Evolutionary conservation across 2,797 vertebrate genomes (phyloP), one percentile per base, ranked within the genome.

Genomic region (Sphenopsis melanotis): DNA sequence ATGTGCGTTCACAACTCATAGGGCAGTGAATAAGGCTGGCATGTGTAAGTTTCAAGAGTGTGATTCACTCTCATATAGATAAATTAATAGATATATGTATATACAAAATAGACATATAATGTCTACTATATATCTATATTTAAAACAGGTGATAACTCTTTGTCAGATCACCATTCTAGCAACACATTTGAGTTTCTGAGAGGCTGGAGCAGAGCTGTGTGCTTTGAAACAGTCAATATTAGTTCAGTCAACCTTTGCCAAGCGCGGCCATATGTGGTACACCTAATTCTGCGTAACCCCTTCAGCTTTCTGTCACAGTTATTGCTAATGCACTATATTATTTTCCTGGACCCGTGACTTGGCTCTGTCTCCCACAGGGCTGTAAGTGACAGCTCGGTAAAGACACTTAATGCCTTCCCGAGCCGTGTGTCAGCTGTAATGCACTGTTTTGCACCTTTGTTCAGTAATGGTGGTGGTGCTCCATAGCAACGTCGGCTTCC

Each of bases 321-420:
- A 95, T 97, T 98, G 98, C 97, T 97, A 98, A 98, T 98, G 97
- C 94, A 97, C 94, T 96, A 94, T 98, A 98, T 98, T 98, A 98
- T 98, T 98, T 98, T 98, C 96, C 97, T 65, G 89, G 91, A 93
- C 97, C 95, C 90, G 79, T 97, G 96, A 95, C 96, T 96, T 74
- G 89, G 71, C 94, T 96, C 37, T 93, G 59, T 68, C 83, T 98
- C 97, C 97, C 97, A 93, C 32, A 96, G 97, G 97, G 97, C 77
- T 96, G 96, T 30, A 95, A 98, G 95, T 98, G 98, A 98, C 98
- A 98, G 96, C 96, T 97, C 96, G 65, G 97, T 97, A 97, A 98
- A 98, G 97, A 98, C 47, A 9, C 42, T 71, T 53, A 47, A 96
- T 96, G 95, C 77, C 86, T 96, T 91, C 80, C 81, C 37, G 68